Conservation (phyloP, 2,888 invertebrate species). For the Tupiocoris notatus region DNA sequence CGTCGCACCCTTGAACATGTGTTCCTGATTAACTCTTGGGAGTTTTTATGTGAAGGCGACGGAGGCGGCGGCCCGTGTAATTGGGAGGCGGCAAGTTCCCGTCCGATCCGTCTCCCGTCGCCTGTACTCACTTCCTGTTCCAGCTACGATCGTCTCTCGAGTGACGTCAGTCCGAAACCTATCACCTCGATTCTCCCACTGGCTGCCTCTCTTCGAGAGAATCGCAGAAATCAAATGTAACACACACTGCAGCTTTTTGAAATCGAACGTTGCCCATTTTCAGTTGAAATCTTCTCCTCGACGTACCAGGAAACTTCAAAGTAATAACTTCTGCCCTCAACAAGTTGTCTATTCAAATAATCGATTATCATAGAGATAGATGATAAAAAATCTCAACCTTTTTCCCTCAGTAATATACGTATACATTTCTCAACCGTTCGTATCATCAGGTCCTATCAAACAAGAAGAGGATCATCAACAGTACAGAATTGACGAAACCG, state of each 20-base stretch:
- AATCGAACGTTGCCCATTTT: too few relatives aligned
- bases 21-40: constrained; percentile 37
- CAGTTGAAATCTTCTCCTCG: too few relatives aligned
- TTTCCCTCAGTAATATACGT: background rate
- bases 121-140: constrained; percentile 14
- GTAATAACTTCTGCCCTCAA: too few relatives aligned
- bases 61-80: constrained; percentile 41
- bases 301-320: too few relatives aligned
- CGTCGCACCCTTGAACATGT: constrained; percentile 23
- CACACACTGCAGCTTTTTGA: too few relatives aligned
- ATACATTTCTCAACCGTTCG: too few relatives aligned
- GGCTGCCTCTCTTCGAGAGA: background rate
- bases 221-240: too few relatives aligned
- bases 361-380: too few relatives aligned
- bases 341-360: too few relatives aligned
- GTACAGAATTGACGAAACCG: background rate
- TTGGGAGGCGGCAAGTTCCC: constrained; percentile 31
- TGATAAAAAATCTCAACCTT: background rate
- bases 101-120: constrained; percentile 17
- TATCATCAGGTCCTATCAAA: too few relatives aligned
- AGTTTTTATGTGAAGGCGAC: constrained; percentile 32
- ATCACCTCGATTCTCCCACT: background rate
- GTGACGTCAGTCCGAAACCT: background rate
- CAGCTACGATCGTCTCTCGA: background rate
- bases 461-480: background rate